A percentile compares a stretch with the other conserved stretches of the same genome.
These are phyloP conservation scores for Melinaea menophilus DNA, from an alignment of 2,888 invertebrate species.

Conservation along the genomic window DNA sequence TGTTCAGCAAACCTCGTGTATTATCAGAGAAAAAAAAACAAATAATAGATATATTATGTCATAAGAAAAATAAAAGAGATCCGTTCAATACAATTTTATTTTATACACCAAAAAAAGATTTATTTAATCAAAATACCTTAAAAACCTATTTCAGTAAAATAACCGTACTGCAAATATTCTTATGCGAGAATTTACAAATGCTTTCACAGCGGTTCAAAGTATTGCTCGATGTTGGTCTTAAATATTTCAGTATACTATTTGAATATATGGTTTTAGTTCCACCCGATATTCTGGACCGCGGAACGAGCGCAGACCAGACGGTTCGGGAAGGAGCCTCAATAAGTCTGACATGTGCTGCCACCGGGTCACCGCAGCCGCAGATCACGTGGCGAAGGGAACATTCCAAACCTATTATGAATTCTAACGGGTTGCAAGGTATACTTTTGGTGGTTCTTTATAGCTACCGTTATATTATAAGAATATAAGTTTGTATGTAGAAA, in stretches of 20 bases:
- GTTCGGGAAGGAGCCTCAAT: slow-evolving; percentile 92
- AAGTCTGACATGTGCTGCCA: slow-evolving; percentile 90
- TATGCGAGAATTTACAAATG: too few species aligned
- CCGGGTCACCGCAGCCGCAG: slow-evolving; percentile 91
- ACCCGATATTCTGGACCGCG: slow-evolving; percentile 90
- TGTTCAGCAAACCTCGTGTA: too few species aligned
- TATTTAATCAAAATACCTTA: neutral
- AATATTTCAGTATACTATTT: neutral
- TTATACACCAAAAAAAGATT: neutral
- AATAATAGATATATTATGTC: neutral
- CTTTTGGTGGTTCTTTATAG: neutral
- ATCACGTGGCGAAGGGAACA: slow-evolving; percentile 93
- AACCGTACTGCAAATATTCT: too few species aligned
- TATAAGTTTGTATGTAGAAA: neutral
- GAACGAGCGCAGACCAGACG: slow-evolving; percentile 90
- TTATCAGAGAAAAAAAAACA: too few species aligned
- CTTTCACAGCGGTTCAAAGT: neutral
- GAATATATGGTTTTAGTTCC: slow-evolving; percentile 74
- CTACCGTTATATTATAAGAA: neutral
- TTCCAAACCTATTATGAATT: slow-evolving; percentile 83
- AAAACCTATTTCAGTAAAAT: too few species aligned
- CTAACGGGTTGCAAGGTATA: slow-evolving; percentile 83
- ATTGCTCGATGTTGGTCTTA: neutral
- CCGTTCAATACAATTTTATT: neutral
- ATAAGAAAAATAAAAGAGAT: neutral